Evolutionary conservation across 1,140 invertebrate species (phyloP).

Genomic region (Drosophila yakuba): DNA sequence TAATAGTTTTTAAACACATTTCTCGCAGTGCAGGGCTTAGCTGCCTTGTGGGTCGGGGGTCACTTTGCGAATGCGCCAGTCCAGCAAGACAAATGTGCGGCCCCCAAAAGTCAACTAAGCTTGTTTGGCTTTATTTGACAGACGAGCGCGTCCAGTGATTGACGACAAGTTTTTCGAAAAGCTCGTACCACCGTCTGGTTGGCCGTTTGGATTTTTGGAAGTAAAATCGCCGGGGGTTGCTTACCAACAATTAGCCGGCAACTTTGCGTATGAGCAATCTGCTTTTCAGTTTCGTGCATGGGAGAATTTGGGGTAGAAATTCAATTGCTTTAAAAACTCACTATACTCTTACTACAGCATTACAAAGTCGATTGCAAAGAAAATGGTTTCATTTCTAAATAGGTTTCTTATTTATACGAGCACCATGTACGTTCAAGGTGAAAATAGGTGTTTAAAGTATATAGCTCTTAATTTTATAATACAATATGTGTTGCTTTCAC

Average conservation of each 20-base stretch:
- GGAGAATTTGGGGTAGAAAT: neutral
- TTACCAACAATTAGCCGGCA: conserved; percentile 40
- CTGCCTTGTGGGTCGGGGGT: neutral
- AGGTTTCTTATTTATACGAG: too few relatives aligned
- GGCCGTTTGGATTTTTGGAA: neutral
- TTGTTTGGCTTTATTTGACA: conserved; percentile 74
- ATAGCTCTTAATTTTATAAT: too few relatives aligned
- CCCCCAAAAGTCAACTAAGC: conserved; percentile 71
- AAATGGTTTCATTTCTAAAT: too few relatives aligned
- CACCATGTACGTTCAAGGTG: too few relatives aligned
- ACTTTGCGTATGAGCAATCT: conserved; percentile 37
- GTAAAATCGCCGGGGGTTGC: neutral
- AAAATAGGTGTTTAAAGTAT: too few relatives aligned
- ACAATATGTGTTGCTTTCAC: neutral
- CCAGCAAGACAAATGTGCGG: conserved; percentile 67
- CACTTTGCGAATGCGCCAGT: conserved; percentile 5
- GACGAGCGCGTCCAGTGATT: conserved; percentile 62
- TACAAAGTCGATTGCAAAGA: too few relatives aligned
- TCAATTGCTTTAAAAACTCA: too few relatives aligned
- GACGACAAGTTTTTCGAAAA: conserved; percentile 61
- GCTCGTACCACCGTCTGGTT: conserved; percentile 3
- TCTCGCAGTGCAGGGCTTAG: neutral
- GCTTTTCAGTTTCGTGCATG: neutral
- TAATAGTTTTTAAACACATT: too few relatives aligned
- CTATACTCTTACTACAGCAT: too few relatives aligned